Percentiles rank a stretch among this genome's conserved stretches.
Conservation (phyloP, 2,113 vertebrate species). For the Malurus melanocephalus region DNA sequence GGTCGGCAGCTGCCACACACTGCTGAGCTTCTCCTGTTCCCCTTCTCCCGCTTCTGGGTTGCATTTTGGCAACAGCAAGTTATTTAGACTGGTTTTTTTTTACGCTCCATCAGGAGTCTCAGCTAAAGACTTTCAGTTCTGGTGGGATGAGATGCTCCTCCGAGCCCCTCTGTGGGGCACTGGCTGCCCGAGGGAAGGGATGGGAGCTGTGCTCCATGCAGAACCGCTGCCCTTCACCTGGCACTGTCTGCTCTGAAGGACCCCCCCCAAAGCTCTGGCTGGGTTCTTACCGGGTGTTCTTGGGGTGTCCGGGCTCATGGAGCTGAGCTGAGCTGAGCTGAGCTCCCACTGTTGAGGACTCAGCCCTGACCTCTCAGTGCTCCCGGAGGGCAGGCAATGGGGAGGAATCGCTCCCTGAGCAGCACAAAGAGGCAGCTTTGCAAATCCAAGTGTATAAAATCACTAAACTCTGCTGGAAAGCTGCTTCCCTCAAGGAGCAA, state of each 20-base stretch:
- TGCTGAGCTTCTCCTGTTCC: not conserved
- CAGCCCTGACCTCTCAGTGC: not conserved
- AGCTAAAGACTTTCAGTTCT: not conserved
- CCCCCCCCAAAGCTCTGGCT: not conserved
- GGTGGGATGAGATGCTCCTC: not conserved
- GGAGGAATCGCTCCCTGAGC: not conserved
- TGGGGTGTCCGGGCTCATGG: not conserved
- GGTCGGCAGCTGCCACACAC: not conserved
- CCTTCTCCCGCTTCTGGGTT: not conserved
- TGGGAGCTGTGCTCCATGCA: not conserved
- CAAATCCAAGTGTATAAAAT: not conserved
- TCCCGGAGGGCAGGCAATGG: accelerated
- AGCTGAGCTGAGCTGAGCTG: not conserved
- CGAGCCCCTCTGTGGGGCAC: accelerated
- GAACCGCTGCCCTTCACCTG: not conserved
- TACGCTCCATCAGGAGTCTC: not conserved
- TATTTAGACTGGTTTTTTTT: slow-evolving; percentile 10
- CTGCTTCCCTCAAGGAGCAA: not conserved
- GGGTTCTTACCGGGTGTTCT: not conserved
- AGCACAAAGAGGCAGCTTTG: not conserved
- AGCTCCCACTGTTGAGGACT: not conserved
- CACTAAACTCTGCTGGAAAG: not conserved
- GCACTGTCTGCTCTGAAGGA: not conserved
- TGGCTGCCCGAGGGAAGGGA: not conserved
- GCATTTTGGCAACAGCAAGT: not conserved